Evolutionary conservation across 2,797 vertebrate genomes (phyloP).

Genomic region (Holocentrus rufus): DNA sequence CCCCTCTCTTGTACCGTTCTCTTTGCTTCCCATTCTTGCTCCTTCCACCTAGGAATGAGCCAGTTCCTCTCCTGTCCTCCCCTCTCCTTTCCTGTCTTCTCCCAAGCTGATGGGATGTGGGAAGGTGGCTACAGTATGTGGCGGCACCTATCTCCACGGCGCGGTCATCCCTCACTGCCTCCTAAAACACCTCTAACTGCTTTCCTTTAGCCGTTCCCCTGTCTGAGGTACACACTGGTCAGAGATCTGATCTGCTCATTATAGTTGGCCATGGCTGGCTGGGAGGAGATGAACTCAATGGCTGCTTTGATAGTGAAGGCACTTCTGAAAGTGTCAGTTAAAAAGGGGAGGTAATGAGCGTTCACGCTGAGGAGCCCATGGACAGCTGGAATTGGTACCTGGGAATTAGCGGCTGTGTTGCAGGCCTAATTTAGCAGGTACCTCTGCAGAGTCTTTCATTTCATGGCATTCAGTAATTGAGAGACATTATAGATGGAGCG

Average conservation of each 20-base stretch:
- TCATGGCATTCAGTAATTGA: constrained; percentile 39
- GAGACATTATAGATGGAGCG: constrained; percentile 33
- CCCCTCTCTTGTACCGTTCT: constrained; percentile 52
- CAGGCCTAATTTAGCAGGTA: constrained; percentile 32
- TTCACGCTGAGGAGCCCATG: constrained; percentile 47
- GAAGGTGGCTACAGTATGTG: constrained; percentile 19
- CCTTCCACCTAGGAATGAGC: constrained; percentile 45
- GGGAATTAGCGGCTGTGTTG: constrained; percentile 36
- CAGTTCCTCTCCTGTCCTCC: constrained; percentile 41
- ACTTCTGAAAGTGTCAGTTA: constrained; percentile 48
- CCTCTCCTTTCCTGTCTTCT: constrained; percentile 22
- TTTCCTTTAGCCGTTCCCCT: constrained; percentile 28
- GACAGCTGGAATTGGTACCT: constrained; percentile 41
- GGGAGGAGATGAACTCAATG: constrained; percentile 48
- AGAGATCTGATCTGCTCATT: constrained; percentile 70
- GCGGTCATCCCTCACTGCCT: constrained; percentile 46
- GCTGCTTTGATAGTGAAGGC: constrained; percentile 53
- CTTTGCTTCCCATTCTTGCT: constrained; percentile 47
- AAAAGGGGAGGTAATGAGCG: constrained; percentile 58
- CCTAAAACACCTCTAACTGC: constrained; percentile 52
- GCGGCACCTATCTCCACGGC: constrained; percentile 18
- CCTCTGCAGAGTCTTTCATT: background rate
- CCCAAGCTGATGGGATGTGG: constrained; percentile 29
- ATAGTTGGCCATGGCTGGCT: constrained; percentile 46
- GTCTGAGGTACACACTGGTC: constrained; percentile 39